Evolutionary conservation across 2,113 vertebrate species (phyloP).

Genomic region (Sterna hirundo): DNA sequence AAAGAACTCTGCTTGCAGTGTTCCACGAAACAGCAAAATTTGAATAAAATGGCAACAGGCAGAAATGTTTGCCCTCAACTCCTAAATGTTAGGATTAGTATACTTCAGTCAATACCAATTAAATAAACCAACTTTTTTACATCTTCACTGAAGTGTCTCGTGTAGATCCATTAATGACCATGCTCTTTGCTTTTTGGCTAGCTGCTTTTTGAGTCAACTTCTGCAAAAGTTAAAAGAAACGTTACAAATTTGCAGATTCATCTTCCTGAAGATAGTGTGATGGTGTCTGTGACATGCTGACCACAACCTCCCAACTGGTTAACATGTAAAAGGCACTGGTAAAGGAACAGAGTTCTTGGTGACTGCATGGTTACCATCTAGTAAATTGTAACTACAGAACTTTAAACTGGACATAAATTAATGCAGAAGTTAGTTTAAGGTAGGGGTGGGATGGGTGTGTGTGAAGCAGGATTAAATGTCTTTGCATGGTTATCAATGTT

Average conservation of each 20-base stretch:
- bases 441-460: background rate
- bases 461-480: background rate
- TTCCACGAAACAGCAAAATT: background rate
- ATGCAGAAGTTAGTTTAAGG: background rate
- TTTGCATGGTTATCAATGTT: background rate
- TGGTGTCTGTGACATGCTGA: conserved; percentile 33
- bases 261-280: conserved; percentile 62
- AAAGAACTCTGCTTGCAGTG: background rate
- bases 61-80: background rate
- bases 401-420: background rate
- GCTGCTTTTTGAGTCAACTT: conserved; percentile 61
- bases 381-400: background rate
- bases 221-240: conserved; percentile 66
- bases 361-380: background rate
- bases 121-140: background rate
- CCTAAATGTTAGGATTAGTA: background rate
- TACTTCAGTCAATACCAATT: background rate
- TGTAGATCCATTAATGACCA: background rate
- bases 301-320: conserved; percentile 21
- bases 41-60: background rate
- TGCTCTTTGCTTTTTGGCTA: conserved; percentile 13
- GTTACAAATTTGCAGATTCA: conserved; percentile 53
- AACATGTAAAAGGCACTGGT: conserved; percentile 4
- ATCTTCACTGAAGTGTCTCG: background rate
- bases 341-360: background rate